Evolutionary conservation across 2,888 invertebrate species (phyloP).

Genomic region (Tenthredo notha): DNA sequence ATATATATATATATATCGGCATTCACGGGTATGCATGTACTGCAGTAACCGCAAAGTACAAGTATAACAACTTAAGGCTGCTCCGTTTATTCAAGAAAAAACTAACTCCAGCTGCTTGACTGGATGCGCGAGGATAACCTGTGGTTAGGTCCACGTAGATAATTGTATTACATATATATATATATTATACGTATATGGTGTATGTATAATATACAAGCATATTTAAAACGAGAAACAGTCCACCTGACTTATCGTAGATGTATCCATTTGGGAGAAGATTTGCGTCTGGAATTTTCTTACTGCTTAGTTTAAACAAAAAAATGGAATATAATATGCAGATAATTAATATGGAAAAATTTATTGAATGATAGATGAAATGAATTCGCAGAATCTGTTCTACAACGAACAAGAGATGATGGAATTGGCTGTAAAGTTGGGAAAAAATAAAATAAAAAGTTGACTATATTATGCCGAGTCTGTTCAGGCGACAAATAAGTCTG

Average conservation of each 20-base stretch:
- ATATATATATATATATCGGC: slow-evolving; percentile 15
- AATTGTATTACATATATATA: not conserved
- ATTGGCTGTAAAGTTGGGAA: slow-evolving; percentile 6
- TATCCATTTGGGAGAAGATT: not conserved
- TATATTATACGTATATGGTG: not conserved
- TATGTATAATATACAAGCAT: not conserved
- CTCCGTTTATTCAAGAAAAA: slow-evolving; percentile 23
- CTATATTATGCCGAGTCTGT: slow-evolving; percentile 36
- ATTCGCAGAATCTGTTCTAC: slow-evolving; percentile 9
- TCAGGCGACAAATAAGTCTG: slow-evolving; percentile 49
- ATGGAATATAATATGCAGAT: not conserved
- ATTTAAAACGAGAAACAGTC: not conserved
- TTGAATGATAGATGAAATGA: not conserved
- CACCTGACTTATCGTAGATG: not conserved
- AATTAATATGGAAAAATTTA: not conserved
- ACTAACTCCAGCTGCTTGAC: not conserved
- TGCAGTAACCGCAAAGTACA: slow-evolving; percentile 45
- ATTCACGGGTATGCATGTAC: not conserved
- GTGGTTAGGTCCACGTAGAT: slow-evolving; percentile 23
- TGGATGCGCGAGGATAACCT: slow-evolving; percentile 33
- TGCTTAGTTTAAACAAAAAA: not conserved
- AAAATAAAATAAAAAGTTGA: not conserved
- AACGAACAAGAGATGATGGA: slow-evolving; percentile 9
- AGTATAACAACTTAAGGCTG: slow-evolving; percentile 48
- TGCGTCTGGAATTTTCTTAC: not conserved